A percentile compares a stretch with the other conserved stretches of the same genome.
phyloP scores from a whole-genome alignment of 1,140 invertebrate species.

The Drosophila ambigua region DNA sequence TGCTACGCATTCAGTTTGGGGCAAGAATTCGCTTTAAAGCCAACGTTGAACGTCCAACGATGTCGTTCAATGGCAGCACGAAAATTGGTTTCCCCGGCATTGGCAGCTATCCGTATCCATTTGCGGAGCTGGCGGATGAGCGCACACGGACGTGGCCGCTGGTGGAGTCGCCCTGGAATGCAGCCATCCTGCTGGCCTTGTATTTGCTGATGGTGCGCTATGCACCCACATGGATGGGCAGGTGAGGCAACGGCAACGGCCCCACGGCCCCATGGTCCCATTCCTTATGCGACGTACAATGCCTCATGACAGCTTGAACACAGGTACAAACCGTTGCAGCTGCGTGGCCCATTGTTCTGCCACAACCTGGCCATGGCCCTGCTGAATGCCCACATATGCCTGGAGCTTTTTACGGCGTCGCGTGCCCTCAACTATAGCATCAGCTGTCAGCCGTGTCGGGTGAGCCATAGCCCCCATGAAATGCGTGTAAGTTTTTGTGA shows the following conservation, averaged over 20 bases:
- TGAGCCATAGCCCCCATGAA: conserved; percentile 92
- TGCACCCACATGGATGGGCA: conserved; percentile 93
- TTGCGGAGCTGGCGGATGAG: conserved; percentile 59
- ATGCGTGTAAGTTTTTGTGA: conserved; percentile 85
- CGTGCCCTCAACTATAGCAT: conserved; percentile 93
- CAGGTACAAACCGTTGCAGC: conserved; percentile 89
- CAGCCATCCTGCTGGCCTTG: conserved; percentile 88
- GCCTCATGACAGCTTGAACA: conserved; percentile 19
- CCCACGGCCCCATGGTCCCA: background rate
- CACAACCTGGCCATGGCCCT: conserved; percentile 94
- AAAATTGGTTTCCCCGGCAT: conserved; percentile 23
- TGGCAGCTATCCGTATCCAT: conserved; percentile 39
- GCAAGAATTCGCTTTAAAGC: conserved; percentile 16
- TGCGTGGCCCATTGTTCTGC: conserved; percentile 91
- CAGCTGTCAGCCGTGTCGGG: conserved; percentile 94
- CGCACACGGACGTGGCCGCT: conserved; percentile 94
- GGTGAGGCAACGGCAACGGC: conserved; percentile 73
- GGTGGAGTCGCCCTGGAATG: conserved; percentile 93
- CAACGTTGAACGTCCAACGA: conserved; percentile 3
- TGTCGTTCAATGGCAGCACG: conserved; percentile 31
- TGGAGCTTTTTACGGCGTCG: conserved; percentile 90
- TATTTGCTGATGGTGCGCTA: conserved; percentile 93
- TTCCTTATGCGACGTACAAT: conserved; percentile 18
- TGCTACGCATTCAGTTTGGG: conserved; percentile 32
- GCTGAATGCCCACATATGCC: conserved; percentile 93